phyloP scores from a whole-genome alignment of 2,113 vertebrate genomes.

The Lathamus discolor region DNA sequence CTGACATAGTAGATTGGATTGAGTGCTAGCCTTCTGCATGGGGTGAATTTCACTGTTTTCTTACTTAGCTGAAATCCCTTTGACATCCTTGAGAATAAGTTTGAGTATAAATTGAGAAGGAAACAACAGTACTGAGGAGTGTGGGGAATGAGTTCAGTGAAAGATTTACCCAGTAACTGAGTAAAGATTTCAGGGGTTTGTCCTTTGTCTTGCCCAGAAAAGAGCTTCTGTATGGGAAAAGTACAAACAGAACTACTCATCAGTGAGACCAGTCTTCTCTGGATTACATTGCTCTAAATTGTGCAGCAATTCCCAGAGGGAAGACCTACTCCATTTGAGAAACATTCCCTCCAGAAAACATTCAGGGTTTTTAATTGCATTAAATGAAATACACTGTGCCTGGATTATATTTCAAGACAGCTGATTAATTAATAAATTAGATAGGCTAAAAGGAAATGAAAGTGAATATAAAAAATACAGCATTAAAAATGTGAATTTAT shows the following conservation, averaged over 20 bases:
- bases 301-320: constrained; percentile 19
- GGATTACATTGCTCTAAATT: constrained; percentile 29
- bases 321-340: constrained; percentile 19
- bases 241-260: neutral
- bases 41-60: neutral
- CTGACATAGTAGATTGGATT: neutral
- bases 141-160: neutral
- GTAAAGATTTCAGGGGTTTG: neutral
- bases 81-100: neutral
- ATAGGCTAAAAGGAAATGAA: constrained; percentile 17
- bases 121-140: neutral
- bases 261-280: neutral
- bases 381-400: constrained; percentile 30
- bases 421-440: constrained; percentile 63
- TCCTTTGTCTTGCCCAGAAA: neutral
- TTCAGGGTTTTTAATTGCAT: constrained; percentile 51
- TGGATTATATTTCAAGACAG: constrained; percentile 42
- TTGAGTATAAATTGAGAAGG: neutral
- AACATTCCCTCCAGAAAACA: constrained; percentile 50
- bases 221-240: neutral
- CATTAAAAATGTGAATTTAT: constrained; percentile 9
- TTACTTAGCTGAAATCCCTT: neutral
- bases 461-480: neutral
- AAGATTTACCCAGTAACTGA: neutral
- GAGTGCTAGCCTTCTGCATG: neutral